Evolutionary conservation across 1,140 invertebrate species (phyloP).

Genomic region (Drosophila sechellia): DNA sequence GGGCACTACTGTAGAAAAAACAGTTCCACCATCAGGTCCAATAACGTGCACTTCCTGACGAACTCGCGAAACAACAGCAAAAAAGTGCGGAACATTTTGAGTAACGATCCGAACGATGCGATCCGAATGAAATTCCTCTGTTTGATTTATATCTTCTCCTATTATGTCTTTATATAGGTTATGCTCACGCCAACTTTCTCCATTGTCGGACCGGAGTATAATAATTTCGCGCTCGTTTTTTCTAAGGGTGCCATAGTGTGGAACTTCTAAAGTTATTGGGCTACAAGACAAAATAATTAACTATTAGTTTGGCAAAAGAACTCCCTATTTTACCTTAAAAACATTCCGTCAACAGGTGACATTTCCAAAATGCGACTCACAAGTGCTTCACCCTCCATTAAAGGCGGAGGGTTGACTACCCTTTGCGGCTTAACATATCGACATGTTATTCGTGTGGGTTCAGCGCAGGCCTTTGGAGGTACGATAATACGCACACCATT

Average conservation of each 20-base stretch:
- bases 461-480: conserved; percentile 96
- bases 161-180: conserved; percentile 96
- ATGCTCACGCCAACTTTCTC: conserved; percentile 99
- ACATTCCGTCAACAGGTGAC: conserved; percentile 98
- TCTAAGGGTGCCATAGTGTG: conserved; percentile 98
- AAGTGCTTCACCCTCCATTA: conserved; percentile 99
- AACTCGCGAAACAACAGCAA: conserved; percentile 98
- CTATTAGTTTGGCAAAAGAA: background rate
- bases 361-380: conserved; percentile 98
- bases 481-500: conserved; percentile 98
- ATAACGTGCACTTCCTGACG: conserved; percentile 99
- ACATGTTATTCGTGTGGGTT: conserved; percentile 96
- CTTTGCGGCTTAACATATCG: conserved; percentile 94
- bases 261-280: conserved; percentile 99
- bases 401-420: conserved; percentile 96
- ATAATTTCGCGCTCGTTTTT: conserved; percentile 99
- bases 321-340: conserved; percentile 89
- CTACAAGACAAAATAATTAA: conserved; percentile 29
- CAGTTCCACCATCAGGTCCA: conserved; percentile 98
- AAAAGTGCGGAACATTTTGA: conserved; percentile 99
- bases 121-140: conserved; percentile 93
- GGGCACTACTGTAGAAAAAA: conserved; percentile 98
- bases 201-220: conserved; percentile 98
- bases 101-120: conserved; percentile 97
- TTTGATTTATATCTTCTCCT: conserved; percentile 91